Evolutionary conservation across 1,140 invertebrate species (phyloP), one percentile per base, ranked within the genome.

Genomic region (Aphaenogaster floridana): DNA sequence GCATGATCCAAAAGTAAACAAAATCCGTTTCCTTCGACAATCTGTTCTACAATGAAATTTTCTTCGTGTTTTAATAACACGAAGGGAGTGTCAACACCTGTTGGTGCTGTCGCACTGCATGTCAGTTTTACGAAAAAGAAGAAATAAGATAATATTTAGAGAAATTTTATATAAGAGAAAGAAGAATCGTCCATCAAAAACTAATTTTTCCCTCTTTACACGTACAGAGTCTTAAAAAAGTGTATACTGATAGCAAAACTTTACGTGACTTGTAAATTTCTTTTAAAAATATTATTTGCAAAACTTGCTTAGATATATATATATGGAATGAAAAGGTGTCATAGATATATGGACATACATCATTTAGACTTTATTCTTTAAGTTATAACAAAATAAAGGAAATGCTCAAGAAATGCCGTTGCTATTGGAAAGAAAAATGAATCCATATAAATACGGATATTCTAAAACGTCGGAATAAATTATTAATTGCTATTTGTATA

Each of bases 21-120:
- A 54, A 48, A 90, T 86, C 28, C 79, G 68, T 87, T 90, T 86
- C 63, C 48, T 87, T 85, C 89, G 84, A 87, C 85, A 87, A 90
- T 89, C 87, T 57, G 69, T 90, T 92, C 61, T 88, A 77, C 28
- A 78, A 72, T 80, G 13, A 59, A 71, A 61, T 79, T 88, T 59
- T 13, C 57, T 63, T 78, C 42, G 45, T 84, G 42, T 54, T 39
- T 66, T 48, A 45, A 69, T 59, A 72, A 45, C 15, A 54, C 21
- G 17, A 86, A 45, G 39, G 28, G 39, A 21, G 0, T 45, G 54
- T 83, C 11, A 63, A 59, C 17, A 66, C 66, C 21, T 61, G 36
- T 34, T 68, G 36, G 59, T 78, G 42, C 34, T 88, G 59, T 78
- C n/a, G 57, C 71, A 85, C 34, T 64, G 36, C 28, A 57, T 48